Evolutionary conservation across 2,888 invertebrate species (phyloP), one percentile per base, ranked within the genome.

Genomic region (Helobdella robusta): DNA sequence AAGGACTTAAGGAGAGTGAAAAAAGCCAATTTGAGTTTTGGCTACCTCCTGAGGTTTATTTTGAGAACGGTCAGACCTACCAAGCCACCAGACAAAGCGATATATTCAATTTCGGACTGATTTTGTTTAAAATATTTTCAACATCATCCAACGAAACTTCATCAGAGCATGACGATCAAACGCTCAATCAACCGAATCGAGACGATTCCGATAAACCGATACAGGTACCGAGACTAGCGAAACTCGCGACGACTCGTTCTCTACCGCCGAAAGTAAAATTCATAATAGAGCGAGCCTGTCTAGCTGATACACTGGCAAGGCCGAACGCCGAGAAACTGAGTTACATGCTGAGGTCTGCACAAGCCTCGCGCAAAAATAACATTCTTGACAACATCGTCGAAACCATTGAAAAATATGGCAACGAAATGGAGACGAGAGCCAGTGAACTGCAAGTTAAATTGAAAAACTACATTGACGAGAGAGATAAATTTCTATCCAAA

Each of bases 91-190:
- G 56, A 11, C 66, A 69, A 1, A 59, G 68, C 2, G 77, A 77
- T 66, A 72, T 74, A 8, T 76, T 73, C 68, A 75, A 75, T 59
- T 75, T 74, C 58, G 71, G 71, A 2, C 56, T 68, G 2, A 8
- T 76, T 11, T 67, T 76, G 15, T 73, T 74, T 60, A 76, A 77
- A 67, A 72, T 77, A 32, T 76, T 74, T 66, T 23, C 48, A 20
- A 48, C 48, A 20, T 8, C 25, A 23, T 48, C 48, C 25, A 23
- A 23, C 23, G 25, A 25, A 15, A 6, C 48, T 15, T 20, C 25
- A 8, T 23, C 25, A 25, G 23, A 25, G 4, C 48, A 48, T 23
- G 23, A 20, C 11, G 1, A 48, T 11, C 23, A 20, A 48, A 48
- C 3, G 23, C n/a, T 8, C 20, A 46, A 46, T 20, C 2, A 20